Evolutionary conservation across 2,113 vertebrate species (phyloP).

Genomic region (Poecilia latipinna): DNA sequence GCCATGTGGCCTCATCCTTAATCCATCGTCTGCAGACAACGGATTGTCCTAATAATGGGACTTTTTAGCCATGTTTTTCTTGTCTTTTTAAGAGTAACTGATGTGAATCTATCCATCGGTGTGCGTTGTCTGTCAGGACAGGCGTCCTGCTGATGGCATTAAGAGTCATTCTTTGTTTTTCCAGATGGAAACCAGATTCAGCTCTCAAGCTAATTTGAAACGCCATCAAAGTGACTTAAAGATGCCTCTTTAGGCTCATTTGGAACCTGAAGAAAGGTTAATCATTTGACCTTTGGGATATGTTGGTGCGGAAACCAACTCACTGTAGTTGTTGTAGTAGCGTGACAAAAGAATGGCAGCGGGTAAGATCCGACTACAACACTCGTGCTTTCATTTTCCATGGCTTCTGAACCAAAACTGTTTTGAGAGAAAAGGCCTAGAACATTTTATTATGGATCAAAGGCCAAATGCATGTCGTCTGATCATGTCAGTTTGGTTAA

Average conservation of each 20-base stretch:
- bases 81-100: conserved; percentile 19
- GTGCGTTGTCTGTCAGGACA: conserved; percentile 41
- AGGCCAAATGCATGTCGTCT: conserved; percentile 36
- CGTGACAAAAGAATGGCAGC: conserved; percentile 31
- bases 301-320: conserved; percentile 3
- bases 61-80: conserved; percentile 21
- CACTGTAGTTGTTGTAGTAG: conserved; percentile 18
- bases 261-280: conserved; percentile 18
- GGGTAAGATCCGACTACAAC: conserved; percentile 13
- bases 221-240: conserved; percentile 49
- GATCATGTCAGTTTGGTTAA: conserved; percentile 24
- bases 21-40: neutral
- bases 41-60: conserved; percentile 17
- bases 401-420: conserved; percentile 20
- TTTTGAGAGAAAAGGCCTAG: conserved; percentile 36
- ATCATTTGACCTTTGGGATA: conserved; percentile 26
- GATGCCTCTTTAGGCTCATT: conserved; percentile 38
- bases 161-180: conserved; percentile 49
- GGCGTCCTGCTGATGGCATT: conserved; percentile 39
- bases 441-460: conserved; percentile 64
- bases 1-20: neutral
- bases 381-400: conserved; percentile 21
- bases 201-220: conserved; percentile 45
- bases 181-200: conserved; percentile 65
- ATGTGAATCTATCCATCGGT: conserved; percentile 54